These are phyloP conservation scores for Heterotilapia buettikoferi DNA, from an alignment of 2,113 vertebrate species.

Conservation along the genomic window DNA sequence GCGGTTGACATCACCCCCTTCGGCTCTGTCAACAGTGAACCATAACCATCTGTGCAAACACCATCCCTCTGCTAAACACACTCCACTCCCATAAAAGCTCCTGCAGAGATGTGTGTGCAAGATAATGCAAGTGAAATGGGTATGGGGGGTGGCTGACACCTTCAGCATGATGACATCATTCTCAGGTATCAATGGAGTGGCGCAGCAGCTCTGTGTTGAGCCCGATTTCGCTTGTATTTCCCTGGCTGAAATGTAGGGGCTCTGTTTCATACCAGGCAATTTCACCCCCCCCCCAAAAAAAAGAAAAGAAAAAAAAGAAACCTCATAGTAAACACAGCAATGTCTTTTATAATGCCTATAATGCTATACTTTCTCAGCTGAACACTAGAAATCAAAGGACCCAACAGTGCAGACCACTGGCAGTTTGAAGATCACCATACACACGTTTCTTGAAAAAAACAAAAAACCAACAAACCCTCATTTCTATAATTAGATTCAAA, in stretches of 20 bases:
- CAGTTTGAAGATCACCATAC: background rate
- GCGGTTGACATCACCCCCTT: conserved; percentile 30
- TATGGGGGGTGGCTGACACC: conserved; percentile 33
- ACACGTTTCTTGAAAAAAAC: conserved; percentile 2
- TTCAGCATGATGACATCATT: conserved; percentile 70
- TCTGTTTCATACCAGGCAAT: conserved; percentile 34
- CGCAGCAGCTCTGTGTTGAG: conserved; percentile 63
- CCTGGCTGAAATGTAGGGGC: conserved; percentile 33
- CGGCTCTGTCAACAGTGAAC: conserved; percentile 26
- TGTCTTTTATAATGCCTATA: conserved; percentile 6
- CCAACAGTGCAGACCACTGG: background rate
- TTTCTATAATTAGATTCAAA: conserved; percentile 67
- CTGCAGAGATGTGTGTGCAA: background rate
- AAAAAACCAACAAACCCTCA: background rate
- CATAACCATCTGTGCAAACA: conserved; percentile 40
- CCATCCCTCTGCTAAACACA: conserved; percentile 5
- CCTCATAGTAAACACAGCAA: conserved; percentile 30
- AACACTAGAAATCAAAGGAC: background rate
- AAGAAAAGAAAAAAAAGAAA: accelerated
- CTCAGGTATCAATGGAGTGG: conserved; percentile 67
- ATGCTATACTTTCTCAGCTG: conserved; percentile 7
- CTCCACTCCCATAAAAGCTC: background rate
- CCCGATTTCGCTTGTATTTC: conserved; percentile 26
- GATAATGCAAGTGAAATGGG: conserved; percentile 3
- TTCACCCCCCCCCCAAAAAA: background rate